A percentile compares a stretch with the other conserved stretches of the same genome.
phyloP scores from a whole-genome alignment of 2,113 vertebrate genomes.

The Motacilla tschutschensis region DNA sequence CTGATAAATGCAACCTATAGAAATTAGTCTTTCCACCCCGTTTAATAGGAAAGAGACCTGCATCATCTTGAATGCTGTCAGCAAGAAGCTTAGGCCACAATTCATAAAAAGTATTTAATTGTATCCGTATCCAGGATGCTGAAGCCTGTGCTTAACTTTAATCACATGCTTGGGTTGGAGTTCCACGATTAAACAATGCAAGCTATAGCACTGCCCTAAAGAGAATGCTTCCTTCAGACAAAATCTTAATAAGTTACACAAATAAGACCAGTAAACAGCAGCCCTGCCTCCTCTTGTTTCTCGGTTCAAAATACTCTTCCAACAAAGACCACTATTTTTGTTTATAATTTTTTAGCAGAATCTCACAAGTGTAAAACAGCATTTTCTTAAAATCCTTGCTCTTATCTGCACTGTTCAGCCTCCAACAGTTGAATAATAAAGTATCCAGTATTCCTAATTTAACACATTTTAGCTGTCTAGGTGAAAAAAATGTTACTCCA shows the following conservation, averaged over 20 bases:
- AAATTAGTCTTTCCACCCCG: neutral
- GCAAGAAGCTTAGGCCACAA: neutral
- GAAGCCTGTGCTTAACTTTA: neutral
- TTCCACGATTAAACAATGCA: neutral
- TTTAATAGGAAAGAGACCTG: neutral
- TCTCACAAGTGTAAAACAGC: rapidly evolving
- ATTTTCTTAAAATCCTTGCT: neutral
- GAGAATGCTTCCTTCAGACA: neutral
- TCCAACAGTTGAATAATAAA: neutral
- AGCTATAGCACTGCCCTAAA: neutral
- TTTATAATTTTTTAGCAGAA: neutral
- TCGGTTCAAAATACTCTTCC: neutral
- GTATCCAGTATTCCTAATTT: neutral
- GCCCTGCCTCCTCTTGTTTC: neutral
- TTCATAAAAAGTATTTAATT: neutral
- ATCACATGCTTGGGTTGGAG: neutral
- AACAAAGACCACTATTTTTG: neutral
- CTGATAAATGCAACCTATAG: neutral
- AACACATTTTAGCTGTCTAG: neutral
- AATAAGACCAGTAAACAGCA: neutral
- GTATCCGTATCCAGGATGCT: rapidly evolving
- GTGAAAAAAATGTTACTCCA: neutral
- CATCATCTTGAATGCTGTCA: neutral
- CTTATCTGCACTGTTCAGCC: neutral
- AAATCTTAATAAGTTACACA: neutral